phyloP scores from a whole-genome alignment of 1,140 invertebrate genomes.

The Globodera rostochiensis region DNA sequence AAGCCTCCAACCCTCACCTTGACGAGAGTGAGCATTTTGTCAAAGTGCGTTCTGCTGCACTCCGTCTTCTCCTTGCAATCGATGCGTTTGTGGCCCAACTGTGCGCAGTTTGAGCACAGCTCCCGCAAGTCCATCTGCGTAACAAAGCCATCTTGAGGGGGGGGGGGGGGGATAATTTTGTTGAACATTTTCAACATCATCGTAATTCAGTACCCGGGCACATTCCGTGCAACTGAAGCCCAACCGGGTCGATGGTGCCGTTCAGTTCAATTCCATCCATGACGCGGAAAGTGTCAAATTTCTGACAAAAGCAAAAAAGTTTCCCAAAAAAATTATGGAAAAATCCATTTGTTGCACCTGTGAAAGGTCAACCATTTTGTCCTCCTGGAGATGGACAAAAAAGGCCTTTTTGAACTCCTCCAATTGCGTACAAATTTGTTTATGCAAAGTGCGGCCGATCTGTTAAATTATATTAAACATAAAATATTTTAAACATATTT shows the following conservation, averaged over 20 bases:
- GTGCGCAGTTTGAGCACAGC: conserved; percentile 14
- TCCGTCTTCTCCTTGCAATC: conserved; percentile 1
- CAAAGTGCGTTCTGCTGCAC: conserved; percentile 15
- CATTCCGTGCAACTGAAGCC: conserved; percentile 13
- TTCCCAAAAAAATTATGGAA: not conserved
- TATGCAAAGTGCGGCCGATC: conserved; percentile 2
- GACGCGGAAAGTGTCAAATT: conserved; percentile 16
- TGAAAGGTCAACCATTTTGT: conserved; percentile 1
- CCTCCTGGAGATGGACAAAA: conserved; percentile 27
- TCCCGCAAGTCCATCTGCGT: conserved; percentile 23
- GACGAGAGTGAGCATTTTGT: conserved; percentile 21
- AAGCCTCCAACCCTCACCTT: no score
- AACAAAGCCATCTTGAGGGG: conserved; percentile 12
- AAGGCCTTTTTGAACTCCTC: conserved; percentile 24
- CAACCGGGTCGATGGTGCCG: conserved; percentile 28
- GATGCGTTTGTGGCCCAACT: conserved; percentile 3
- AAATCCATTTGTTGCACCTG: not conserved
- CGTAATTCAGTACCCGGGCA: not conserved
- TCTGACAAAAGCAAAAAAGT: not conserved
- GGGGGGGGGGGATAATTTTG: not conserved
- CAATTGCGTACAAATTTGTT: conserved; percentile 12
- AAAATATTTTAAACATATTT: no score
- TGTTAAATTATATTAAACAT: not conserved
- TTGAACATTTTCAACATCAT: not conserved
- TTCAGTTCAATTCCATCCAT: conserved; percentile 23